These are phyloP conservation scores for Rattus norvegicus DNA, from an alignment of 2,113 vertebrate genomes.

Conservation along the genomic window DNA sequence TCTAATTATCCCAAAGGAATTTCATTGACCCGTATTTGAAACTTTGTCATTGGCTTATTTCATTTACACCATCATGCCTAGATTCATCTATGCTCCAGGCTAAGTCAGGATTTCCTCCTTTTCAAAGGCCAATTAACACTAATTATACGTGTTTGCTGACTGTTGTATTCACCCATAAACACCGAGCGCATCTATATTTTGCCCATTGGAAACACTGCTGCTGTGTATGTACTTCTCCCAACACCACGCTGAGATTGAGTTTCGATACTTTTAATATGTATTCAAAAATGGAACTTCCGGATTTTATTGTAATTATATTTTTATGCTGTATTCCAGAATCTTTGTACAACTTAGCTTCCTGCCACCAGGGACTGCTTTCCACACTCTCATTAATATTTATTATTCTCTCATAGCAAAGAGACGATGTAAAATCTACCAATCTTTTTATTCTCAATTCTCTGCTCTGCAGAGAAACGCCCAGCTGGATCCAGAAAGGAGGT, in stretches of 20 bases:
- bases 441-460: neutral
- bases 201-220: neutral
- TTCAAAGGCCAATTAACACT: neutral
- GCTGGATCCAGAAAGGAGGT: neutral
- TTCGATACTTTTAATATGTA: neutral
- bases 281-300: neutral
- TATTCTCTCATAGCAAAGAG: neutral
- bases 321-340: neutral
- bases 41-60: neutral
- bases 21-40: neutral
- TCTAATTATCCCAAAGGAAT: neutral
- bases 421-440: neutral
- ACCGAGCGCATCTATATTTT: neutral
- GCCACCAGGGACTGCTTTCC: no score
- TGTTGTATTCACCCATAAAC: neutral
- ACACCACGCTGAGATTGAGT: neutral
- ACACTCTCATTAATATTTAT: neutral
- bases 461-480: neutral
- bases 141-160: neutral
- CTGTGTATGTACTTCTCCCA: neutral
- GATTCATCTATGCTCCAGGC: neutral
- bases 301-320: neutral
- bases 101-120: neutral
- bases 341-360: neutral
- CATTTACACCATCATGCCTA: neutral